Evolutionary conservation across 2,113 vertebrate genomes (phyloP).

Genomic region (Thalassarche chlororhynchos): DNA sequence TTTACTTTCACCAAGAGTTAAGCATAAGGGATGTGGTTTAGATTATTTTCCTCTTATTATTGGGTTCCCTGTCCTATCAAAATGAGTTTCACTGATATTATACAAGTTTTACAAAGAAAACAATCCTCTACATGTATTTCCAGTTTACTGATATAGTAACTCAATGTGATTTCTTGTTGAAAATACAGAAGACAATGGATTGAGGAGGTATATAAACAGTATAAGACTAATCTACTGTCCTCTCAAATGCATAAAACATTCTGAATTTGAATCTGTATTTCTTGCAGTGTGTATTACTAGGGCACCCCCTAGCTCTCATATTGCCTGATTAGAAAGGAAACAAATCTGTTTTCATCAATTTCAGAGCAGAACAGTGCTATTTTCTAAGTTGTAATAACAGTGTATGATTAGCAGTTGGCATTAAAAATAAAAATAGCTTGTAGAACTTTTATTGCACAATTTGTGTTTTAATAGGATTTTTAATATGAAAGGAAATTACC

Average conservation of each 20-base stretch:
- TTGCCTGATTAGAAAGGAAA: background rate
- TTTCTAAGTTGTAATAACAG: background rate
- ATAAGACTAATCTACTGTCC: background rate
- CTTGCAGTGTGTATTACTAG: background rate
- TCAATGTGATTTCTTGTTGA: background rate
- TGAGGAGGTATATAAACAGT: background rate
- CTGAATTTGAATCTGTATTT: background rate
- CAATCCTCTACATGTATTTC: background rate
- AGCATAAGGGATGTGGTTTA: background rate
- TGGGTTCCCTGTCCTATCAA: background rate
- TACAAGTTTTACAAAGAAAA: background rate
- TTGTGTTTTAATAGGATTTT: constrained; percentile 9
- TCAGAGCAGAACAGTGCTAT: background rate
- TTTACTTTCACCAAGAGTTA: background rate
- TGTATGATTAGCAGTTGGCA: background rate
- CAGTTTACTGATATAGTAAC: background rate
- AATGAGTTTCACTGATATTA: background rate
- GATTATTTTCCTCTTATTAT: background rate
- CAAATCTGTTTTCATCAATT: background rate
- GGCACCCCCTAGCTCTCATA: background rate
- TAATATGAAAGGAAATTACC: background rate
- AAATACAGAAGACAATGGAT: background rate
- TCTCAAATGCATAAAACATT: background rate
- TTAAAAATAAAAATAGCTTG: background rate
- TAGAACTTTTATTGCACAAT: background rate